Evolutionary conservation across 2,888 invertebrate genomes (phyloP).

Genomic region (Metellina segmentata): DNA sequence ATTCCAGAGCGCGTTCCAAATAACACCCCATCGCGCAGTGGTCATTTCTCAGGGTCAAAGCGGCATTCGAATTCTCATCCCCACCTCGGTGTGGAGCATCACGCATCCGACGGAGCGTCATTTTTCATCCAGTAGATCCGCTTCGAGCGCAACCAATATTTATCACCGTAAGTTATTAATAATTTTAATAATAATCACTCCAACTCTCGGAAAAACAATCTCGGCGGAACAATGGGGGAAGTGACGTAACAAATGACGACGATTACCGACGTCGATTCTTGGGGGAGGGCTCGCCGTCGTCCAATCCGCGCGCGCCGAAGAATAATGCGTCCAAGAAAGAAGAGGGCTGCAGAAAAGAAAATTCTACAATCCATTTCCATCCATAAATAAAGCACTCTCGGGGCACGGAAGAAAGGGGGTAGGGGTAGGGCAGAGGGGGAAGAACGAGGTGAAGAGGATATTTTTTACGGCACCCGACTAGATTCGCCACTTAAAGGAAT

Average conservation of each 20-base stretch:
- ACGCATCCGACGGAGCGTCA: background rate
- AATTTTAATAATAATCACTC: slow-evolving; percentile 34
- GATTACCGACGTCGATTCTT: slow-evolving; percentile 13
- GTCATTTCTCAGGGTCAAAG: slow-evolving; percentile 29
- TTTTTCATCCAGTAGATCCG: background rate
- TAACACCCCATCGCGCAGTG: slow-evolving; percentile 1
- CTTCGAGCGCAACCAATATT: background rate
- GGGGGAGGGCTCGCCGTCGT: slow-evolving; percentile 13
- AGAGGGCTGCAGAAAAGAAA: slow-evolving; percentile 19
- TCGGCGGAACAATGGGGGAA: slow-evolving; percentile 22
- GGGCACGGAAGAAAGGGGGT: background rate
- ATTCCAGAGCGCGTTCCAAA: slow-evolving; percentile 13
- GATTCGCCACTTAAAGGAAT: slow-evolving; percentile 69
- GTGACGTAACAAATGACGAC: slow-evolving; percentile 52
- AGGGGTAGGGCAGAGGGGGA: background rate
- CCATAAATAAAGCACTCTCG: slow-evolving; percentile 66
- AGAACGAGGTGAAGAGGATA: slow-evolving; percentile 47
- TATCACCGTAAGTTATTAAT: slow-evolving; percentile 34
- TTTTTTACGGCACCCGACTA: slow-evolving; percentile 63
- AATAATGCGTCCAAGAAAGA: slow-evolving; percentile 18
- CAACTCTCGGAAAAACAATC: slow-evolving; percentile 21
- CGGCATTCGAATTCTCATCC: background rate
- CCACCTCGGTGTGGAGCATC: background rate
- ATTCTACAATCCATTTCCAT: slow-evolving; percentile 69
- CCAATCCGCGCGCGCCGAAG: background rate